phyloP scores from a whole-genome alignment of 2,888 invertebrate genomes.

The Drosophila stalkeri region DNA sequence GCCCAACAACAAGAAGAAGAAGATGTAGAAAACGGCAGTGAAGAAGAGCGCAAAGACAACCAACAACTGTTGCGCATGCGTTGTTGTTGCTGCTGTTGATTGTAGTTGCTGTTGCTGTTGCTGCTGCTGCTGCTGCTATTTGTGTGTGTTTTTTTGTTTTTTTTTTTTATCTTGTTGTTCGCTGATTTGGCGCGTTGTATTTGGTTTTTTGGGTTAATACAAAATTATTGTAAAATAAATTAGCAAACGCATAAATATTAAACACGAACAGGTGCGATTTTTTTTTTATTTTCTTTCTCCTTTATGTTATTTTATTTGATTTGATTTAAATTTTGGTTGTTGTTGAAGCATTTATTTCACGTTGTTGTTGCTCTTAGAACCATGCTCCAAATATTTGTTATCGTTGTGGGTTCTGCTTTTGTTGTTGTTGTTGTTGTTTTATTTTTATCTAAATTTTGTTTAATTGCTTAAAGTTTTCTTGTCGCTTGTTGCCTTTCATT shows the following conservation, averaged over 20 bases:
- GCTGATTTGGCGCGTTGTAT: slow-evolving; percentile 39
- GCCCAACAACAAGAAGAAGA: slow-evolving; percentile 32
- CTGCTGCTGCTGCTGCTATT: slow-evolving; percentile 24
- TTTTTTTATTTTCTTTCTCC: background rate
- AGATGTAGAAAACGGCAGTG: slow-evolving; percentile 34
- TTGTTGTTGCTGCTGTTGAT: slow-evolving; percentile 27
- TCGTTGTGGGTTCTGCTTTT: slow-evolving; percentile 25
- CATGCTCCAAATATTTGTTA: slow-evolving; percentile 35
- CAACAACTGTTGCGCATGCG: slow-evolving; percentile 33
- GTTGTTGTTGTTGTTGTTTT: slow-evolving; percentile 12
- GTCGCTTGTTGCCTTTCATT: slow-evolving; percentile 65
- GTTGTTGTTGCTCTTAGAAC: slow-evolving; percentile 28
- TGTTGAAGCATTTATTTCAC: background rate
- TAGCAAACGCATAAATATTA: slow-evolving; percentile 77
- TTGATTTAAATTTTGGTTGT: no score
- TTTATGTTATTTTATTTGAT: slow-evolving; percentile 4
- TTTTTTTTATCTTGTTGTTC: slow-evolving; percentile 43
- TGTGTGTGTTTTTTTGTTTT: slow-evolving; percentile 24
- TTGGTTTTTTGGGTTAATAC: slow-evolving; percentile 68
- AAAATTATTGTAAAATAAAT: slow-evolving; percentile 77
- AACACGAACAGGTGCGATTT: slow-evolving; percentile 45
- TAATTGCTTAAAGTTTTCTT: slow-evolving; percentile 65
- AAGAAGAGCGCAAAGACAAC: slow-evolving; percentile 20
- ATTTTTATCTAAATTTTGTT: slow-evolving; percentile 70
- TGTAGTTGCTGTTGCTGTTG: slow-evolving; percentile 29